Conservation (phyloP, 2,888 invertebrate species). For the Hoplodrina ambigua region DNA sequence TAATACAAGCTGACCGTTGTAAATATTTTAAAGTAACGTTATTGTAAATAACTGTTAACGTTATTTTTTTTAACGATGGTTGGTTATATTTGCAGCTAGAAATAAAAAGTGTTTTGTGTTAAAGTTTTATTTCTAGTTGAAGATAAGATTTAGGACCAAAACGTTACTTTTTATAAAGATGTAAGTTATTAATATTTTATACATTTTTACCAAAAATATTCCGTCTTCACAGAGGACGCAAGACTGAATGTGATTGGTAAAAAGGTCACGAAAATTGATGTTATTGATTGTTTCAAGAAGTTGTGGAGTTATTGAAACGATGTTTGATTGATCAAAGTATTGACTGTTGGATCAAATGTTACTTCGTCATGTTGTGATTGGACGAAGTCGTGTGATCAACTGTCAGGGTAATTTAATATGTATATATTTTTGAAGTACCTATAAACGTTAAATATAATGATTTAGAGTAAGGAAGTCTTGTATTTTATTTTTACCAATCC, state of each 20-base stretch:
- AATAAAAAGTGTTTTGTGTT: conserved; percentile 32
- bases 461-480: conserved; percentile 61
- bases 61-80: conserved; percentile 19
- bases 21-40: conserved; percentile 16
- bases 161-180: conserved; percentile 30
- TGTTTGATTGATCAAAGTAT: conserved; percentile 42
- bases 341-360: conserved; percentile 47
- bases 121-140: conserved; percentile 44
- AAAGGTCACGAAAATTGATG: conserved; percentile 48
- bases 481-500: conserved; percentile 56
- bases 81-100: conserved; percentile 32
- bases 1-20: conserved; percentile 4
- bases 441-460: conserved; percentile 62
- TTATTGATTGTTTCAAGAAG: conserved; percentile 46
- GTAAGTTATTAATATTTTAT: conserved; percentile 39
- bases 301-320: conserved; percentile 33
- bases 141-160: conserved; percentile 31
- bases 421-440: conserved; percentile 65
- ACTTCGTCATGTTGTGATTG: conserved; percentile 25
- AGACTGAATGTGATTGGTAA: conserved; percentile 75
- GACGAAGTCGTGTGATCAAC: conserved; percentile 41
- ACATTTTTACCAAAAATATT: conserved; percentile 65
- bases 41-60: conserved; percentile 12
- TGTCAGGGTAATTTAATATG: conserved; percentile 51
- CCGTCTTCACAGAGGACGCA: conserved; percentile 82